phyloP scores from a whole-genome alignment of 2,797 vertebrate genomes.

The Podarcis lilfordi region DNA sequence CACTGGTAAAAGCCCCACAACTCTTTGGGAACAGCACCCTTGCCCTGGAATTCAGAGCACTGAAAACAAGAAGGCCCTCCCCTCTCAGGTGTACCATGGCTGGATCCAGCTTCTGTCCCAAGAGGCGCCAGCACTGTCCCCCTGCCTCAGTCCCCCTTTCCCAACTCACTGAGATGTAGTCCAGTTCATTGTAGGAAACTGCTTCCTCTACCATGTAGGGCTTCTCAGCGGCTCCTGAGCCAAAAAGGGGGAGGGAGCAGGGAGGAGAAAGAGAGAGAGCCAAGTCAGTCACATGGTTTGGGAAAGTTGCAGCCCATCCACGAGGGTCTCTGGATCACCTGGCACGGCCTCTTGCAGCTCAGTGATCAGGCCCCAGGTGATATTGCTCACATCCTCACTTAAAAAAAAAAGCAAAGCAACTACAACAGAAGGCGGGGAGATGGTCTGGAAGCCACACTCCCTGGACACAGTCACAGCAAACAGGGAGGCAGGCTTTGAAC shows the following conservation, averaged over 20 bases:
- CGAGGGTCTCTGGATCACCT: not conserved
- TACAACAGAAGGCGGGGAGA: too few species aligned
- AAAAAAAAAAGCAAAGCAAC: not conserved
- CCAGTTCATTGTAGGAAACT: conserved; percentile 94
- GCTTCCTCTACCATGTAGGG: conserved; percentile 96
- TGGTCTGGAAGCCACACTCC: not conserved
- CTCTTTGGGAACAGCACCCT: too few species aligned
- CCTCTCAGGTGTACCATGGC: too few species aligned
- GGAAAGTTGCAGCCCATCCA: not conserved
- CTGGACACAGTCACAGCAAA: too few species aligned
- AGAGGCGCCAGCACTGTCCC: not conserved
- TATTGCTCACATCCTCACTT: not conserved
- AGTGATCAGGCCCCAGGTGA: not conserved
- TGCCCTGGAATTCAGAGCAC: not conserved
- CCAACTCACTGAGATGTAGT: conserved; percentile 92
- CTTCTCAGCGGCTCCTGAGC: conserved; percentile 94
- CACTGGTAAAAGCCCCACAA: too few species aligned
- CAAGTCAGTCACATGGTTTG: too few species aligned
- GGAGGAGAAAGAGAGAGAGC: fast-evolving
- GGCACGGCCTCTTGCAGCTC: not conserved
- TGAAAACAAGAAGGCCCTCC: not conserved
- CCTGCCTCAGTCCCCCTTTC: fast-evolving
- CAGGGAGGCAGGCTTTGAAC: too few species aligned
- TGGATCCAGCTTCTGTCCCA: not conserved
- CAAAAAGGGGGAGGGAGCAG: conserved; percentile 3